These are phyloP conservation scores for Sebastes diaconus DNA, from an alignment of 2,797 vertebrate genomes.

Conservation along the genomic window DNA sequence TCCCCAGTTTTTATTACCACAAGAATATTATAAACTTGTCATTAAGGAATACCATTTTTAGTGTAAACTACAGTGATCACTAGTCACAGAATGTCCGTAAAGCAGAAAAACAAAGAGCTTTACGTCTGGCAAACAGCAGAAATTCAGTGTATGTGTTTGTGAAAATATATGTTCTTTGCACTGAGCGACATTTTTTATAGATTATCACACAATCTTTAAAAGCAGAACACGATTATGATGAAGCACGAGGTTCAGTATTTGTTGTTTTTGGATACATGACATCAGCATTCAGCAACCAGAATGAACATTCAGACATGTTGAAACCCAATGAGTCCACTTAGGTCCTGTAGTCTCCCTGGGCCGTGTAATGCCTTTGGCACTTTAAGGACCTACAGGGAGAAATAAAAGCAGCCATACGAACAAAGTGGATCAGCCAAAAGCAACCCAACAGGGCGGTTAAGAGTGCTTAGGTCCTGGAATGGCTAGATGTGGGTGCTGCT, in stretches of 20 bases:
- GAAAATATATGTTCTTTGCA: background rate
- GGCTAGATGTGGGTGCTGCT: constrained; percentile 51
- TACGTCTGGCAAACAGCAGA: background rate
- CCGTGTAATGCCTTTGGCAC: constrained; percentile 35
- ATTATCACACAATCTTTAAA: background rate
- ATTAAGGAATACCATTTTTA: background rate
- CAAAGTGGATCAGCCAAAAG: constrained; percentile 49
- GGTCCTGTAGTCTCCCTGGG: background rate
- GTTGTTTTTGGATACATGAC: constrained; percentile 18
- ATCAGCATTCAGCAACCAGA: background rate
- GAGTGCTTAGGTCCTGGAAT: constrained; percentile 34
- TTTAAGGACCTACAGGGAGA: constrained; percentile 12
- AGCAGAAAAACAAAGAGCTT: background rate
- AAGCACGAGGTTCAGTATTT: background rate
- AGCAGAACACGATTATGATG: background rate
- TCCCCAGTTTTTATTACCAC: background rate
- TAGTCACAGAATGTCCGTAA: background rate
- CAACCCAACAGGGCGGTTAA: constrained; percentile 46
- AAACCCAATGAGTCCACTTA: constrained; percentile 5
- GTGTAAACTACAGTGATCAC: background rate
- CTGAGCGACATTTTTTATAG: background rate
- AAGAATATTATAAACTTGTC: background rate
- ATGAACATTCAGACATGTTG: background rate
- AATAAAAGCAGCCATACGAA: constrained; percentile 29
- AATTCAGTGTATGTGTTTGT: background rate